Percentiles rank a stretch among this genome's conserved stretches.
phyloP scores from a whole-genome alignment of 2,797 vertebrate genomes.

The Cheirogaleus major region DNA sequence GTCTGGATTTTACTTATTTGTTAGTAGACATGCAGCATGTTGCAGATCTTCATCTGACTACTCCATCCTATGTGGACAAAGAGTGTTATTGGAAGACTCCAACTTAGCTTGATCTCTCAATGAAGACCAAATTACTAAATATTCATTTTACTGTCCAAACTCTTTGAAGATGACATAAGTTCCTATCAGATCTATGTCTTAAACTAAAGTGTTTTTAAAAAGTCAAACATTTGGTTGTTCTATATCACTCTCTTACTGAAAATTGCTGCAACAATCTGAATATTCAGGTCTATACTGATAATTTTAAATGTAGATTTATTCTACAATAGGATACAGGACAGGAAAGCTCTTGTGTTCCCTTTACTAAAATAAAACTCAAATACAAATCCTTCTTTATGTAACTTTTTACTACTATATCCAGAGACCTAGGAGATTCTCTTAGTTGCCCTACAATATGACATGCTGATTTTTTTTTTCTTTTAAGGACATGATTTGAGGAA shows the following conservation, averaged over 20 bases:
- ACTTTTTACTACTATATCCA: not conserved
- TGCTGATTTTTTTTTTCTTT: not conserved
- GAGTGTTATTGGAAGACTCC: not conserved
- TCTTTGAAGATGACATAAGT: not conserved
- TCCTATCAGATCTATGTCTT: not conserved
- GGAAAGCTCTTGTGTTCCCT: not conserved
- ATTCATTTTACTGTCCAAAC: not conserved
- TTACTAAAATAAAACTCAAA: not conserved
- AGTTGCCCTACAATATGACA: not conserved
- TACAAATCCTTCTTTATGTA: not conserved
- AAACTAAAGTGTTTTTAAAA: not conserved
- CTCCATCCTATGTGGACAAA: not conserved
- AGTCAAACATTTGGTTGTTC: not conserved
- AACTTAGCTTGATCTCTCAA: not conserved
- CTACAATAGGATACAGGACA: not conserved
- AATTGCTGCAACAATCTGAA: not conserved
- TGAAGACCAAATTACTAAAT: not conserved
- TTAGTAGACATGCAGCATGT: too few species aligned
- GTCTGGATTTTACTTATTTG: not conserved
- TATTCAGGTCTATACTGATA: not conserved
- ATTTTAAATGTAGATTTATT: conserved; percentile 16
- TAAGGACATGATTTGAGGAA: not conserved
- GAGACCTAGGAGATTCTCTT: not conserved
- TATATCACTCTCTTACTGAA: not conserved
- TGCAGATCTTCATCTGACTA: rapidly evolving